phyloP scores from a whole-genome alignment of 2,888 invertebrate species.

The Anthophora plumipes region DNA sequence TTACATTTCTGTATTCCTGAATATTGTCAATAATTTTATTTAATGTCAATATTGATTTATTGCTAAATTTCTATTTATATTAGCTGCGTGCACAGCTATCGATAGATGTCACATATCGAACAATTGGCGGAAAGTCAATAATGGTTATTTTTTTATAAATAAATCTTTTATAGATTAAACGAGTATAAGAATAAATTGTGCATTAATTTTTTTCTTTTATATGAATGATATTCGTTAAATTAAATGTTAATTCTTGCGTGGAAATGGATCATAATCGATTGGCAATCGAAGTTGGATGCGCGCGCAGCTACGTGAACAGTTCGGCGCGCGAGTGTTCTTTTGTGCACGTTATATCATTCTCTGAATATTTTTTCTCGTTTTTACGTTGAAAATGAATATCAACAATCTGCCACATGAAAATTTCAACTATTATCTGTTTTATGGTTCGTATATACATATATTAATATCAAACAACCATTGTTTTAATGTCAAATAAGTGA shows the following conservation, averaged over 20 bases:
- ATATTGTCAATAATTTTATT: neutral
- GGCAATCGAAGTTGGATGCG: slow-evolving; percentile 8
- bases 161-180: too few relatives aligned
- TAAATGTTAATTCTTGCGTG: neutral
- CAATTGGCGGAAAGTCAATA: neutral
- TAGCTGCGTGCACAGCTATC: slow-evolving; percentile 14
- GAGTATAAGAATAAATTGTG: neutral
- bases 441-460: slow-evolving; percentile 19
- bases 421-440: neutral
- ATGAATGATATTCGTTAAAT: neutral
- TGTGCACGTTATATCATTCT: neutral
- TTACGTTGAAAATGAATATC: neutral
- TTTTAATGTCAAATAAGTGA: neutral
- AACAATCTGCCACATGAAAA: neutral
- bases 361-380: neutral
- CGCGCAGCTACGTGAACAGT: neutral
- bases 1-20: neutral
- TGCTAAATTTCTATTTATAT: neutral
- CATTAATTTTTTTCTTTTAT: neutral
- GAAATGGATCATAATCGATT: neutral
- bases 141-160: neutral
- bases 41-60: neutral
- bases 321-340: neutral
- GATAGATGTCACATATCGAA: neutral
- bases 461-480: neutral